Evolutionary conservation across 2,113 vertebrate species (phyloP).

Genomic region (Emydura subglobosa): DNA sequence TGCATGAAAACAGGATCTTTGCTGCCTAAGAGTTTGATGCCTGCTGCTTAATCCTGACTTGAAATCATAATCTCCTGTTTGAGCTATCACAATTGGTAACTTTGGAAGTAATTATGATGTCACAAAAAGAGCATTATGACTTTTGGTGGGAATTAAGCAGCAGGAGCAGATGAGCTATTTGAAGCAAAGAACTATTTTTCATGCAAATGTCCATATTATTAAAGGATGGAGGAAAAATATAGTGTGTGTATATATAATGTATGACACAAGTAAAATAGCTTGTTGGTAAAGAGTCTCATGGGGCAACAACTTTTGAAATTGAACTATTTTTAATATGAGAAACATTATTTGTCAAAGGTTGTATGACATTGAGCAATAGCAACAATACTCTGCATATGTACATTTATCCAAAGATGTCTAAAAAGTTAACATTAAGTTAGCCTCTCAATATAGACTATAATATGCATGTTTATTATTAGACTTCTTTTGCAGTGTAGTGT

Average conservation of each 20-base stretch:
- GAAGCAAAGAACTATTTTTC: not conserved
- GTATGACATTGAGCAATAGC: not conserved
- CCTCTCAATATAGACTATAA: not conserved
- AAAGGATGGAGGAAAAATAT: not conserved
- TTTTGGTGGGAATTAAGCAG: not conserved
- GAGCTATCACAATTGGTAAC: slow-evolving; percentile 4
- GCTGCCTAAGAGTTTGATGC: not conserved
- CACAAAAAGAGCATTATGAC: not conserved
- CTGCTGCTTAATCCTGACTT: not conserved
- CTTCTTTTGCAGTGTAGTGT: not conserved
- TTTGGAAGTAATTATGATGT: not conserved
- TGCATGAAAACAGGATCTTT: not conserved
- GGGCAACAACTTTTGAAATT: not conserved
- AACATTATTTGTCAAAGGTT: not conserved
- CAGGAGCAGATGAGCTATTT: not conserved
- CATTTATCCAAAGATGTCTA: not conserved
- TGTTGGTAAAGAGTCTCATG: not conserved
- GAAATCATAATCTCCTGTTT: not conserved
- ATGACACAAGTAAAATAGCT: not conserved
- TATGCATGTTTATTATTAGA: not conserved
- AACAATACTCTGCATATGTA: not conserved
- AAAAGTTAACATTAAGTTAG: not conserved
- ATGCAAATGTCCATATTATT: not conserved
- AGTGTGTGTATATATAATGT: not conserved
- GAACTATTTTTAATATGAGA: not conserved